Base-by-base conservation (phyloP, 2,888 invertebrate species). In the Xestobium rufovillosum region DNA sequence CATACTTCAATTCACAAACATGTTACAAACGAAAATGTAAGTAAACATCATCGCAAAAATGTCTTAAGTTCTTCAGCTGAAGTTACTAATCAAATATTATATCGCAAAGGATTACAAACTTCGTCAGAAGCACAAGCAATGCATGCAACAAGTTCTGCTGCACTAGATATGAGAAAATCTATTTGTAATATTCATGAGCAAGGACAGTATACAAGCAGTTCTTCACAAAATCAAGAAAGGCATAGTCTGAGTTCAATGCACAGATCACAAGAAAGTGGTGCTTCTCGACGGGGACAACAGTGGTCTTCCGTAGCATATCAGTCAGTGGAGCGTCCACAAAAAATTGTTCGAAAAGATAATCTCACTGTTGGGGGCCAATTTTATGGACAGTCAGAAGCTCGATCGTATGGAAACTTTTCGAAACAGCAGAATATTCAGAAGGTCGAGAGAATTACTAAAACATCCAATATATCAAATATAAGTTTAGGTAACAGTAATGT, bases 221-320 rank as follows among this genome's bases (percentile, higher is more conserved):
- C 78, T 2, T 71, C 75, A 1, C 76, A 78, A 40, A 78, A 77
- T 47, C 74, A 72, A 6, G 85, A 87, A 44, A 72, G 87, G 41
- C 79, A 79, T 50, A 87, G 86, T 55, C 73, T 85, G 26, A 87
- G 85, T 50, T 80, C 85, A 2, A 73, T 87, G 58, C 86, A 88
- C 59, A 73, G 85, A 15, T 83, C 80, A 32, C 61, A 62, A 44
- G 73, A 75, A 51, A 61, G 67, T 0, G 35, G 41, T 13, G 40
- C 43, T 6, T 69, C 66, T 47, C 65, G 74, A 32, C 70, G 72
- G 31, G 73, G 70, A 1, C 66, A 66, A 37, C 75, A 76, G 32
- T 73, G 74, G 49, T 62, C 67, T 1, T 60, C 66, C 2, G 56
- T 57, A 12, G 48, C 66, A 4, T 56, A 73, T 49, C 63, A 65